phyloP scores from a whole-genome alignment of 2,113 vertebrate genomes.

The Chlorodrepanis virens region DNA sequence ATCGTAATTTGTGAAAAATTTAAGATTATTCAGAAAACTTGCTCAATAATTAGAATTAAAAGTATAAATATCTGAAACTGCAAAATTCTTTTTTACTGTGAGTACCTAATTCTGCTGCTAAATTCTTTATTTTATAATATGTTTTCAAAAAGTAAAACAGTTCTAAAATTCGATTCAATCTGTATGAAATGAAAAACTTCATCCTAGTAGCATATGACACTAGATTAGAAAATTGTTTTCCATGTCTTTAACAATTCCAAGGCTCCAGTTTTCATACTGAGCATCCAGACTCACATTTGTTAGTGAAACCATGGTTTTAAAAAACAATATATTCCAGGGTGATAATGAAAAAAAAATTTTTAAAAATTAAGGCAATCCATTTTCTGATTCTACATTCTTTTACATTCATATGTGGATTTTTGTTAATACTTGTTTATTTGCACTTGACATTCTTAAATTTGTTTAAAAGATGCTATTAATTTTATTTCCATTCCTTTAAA shows the following conservation, averaged over 20 bases:
- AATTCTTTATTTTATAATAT: neutral
- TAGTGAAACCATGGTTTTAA: constrained; percentile 34
- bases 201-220: neutral
- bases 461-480: neutral
- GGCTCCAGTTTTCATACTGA: constrained; percentile 2
- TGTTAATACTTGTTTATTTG: neutral
- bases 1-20: neutral
- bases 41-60: neutral
- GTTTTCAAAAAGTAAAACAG: neutral
- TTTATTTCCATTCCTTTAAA: neutral
- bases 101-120: neutral
- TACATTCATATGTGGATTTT: neutral
- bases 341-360: constrained; percentile 11
- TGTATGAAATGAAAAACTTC: neutral
- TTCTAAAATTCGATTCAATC: neutral
- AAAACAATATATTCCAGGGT: constrained; percentile 43
- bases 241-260: constrained; percentile 21
- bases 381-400: neutral
- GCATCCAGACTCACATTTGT: constrained; percentile 7
- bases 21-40: neutral
- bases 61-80: neutral
- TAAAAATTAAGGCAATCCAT: neutral
- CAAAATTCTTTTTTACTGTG: neutral
- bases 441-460: neutral
- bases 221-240: neutral